phyloP scores from a whole-genome alignment of 2,113 vertebrate species.

The Ophthalmotilapia sp. region DNA sequence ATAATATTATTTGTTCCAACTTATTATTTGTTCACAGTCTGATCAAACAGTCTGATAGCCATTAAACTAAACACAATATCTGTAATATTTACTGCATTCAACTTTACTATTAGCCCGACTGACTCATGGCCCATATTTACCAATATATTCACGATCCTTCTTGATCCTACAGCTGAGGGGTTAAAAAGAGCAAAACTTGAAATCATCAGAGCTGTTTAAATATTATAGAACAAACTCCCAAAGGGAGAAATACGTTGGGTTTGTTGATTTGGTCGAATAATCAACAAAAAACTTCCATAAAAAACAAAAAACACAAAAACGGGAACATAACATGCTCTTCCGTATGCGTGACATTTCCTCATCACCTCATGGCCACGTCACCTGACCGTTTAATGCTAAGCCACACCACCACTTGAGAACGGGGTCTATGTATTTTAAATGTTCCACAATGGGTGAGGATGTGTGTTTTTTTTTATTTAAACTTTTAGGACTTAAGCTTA shows the following conservation, averaged over 20 bases:
- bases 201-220: background rate
- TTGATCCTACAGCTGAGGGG: background rate
- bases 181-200: background rate
- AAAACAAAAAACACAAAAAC: background rate
- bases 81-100: background rate
- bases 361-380: constrained; percentile 34
- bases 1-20: background rate
- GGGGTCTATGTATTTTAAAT: background rate
- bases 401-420: constrained; percentile 22
- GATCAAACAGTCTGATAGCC: too few species aligned
- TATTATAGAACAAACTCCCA: background rate
- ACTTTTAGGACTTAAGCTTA: background rate
- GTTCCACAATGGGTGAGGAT: constrained; percentile 20
- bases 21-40: background rate
- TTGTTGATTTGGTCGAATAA: background rate
- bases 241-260: background rate
- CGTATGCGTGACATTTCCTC: constrained; percentile 18
- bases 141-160: background rate
- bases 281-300: background rate
- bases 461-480: background rate
- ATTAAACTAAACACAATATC: too few species aligned
- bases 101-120: background rate
- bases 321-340: background rate
- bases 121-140: background rate
- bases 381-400: constrained; percentile 17